phyloP scores from a whole-genome alignment of 2,797 vertebrate species.

The Huso huso region DNA sequence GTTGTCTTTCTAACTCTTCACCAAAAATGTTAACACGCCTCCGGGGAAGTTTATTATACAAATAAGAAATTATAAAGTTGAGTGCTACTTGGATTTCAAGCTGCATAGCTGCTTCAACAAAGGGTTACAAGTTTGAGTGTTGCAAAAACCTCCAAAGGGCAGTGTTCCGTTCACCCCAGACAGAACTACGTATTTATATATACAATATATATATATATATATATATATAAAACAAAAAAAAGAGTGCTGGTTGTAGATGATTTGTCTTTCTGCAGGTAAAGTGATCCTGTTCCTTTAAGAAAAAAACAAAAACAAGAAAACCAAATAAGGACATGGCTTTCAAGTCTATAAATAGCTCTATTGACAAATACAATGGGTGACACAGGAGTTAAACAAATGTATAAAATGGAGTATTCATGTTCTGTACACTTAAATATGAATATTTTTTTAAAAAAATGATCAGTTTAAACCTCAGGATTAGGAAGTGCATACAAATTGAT shows the following conservation, averaged over 20 bases:
- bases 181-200: constrained; percentile 44
- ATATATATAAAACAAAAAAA: too few species aligned
- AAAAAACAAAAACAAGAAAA: constrained; percentile 45
- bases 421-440: too few species aligned
- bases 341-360: background rate
- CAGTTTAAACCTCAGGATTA: too few species aligned
- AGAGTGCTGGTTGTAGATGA: constrained; percentile 61
- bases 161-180: constrained; percentile 58
- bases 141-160: constrained; percentile 60
- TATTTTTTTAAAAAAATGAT: too few species aligned
- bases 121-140: constrained; percentile 52
- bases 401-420: too few species aligned
- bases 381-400: too few species aligned
- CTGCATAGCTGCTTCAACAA: constrained; percentile 94
- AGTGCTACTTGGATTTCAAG: constrained; percentile 99
- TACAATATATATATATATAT: too few species aligned
- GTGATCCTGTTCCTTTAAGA: constrained; percentile 71
- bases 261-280: constrained; percentile 38
- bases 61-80: constrained; percentile 98
- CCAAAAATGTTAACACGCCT: constrained; percentile 96
- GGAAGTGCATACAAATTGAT: too few species aligned
- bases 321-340: constrained; percentile 27
- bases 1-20: constrained; percentile 93
- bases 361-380: too few species aligned
- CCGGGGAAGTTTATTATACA: constrained; percentile 97